Percentiles rank a stretch among this genome's conserved stretches.
phyloP scores from a whole-genome alignment of 2,888 invertebrate species.

The Resseliella maxima region DNA sequence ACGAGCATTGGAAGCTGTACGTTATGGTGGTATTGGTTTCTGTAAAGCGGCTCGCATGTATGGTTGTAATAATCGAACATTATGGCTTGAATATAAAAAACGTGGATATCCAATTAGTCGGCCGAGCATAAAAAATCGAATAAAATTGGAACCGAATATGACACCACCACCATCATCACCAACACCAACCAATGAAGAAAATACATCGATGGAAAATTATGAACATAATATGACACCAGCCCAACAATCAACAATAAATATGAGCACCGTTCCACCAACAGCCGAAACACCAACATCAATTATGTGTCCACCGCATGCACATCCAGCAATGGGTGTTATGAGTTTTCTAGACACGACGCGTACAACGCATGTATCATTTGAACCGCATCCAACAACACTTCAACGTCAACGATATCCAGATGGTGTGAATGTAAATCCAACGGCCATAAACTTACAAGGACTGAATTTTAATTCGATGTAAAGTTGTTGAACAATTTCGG shows the following conservation, averaged over 20 bases:
- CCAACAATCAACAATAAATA: constrained; percentile 65
- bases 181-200: constrained; percentile 67
- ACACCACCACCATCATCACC: constrained; percentile 71
- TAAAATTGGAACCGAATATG: constrained; percentile 75
- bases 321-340: constrained; percentile 74
- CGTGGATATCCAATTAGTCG: constrained; percentile 85
- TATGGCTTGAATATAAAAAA: constrained; percentile 88
- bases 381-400: constrained; percentile 69
- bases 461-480: constrained; percentile 83
- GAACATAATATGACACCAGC: constrained; percentile 63
- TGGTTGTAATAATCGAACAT: constrained; percentile 85
- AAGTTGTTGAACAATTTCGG: constrained; percentile 61
- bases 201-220: constrained; percentile 66
- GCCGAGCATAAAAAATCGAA: constrained; percentile 81
- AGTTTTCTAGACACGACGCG: constrained; percentile 79
- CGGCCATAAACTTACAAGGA: constrained; percentile 78
- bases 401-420: constrained; percentile 68
- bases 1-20: constrained; percentile 82
- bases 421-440: constrained; percentile 69
- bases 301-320: constrained; percentile 73
- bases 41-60: constrained; percentile 87
- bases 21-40: constrained; percentile 85
- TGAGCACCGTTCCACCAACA: constrained; percentile 68
- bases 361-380: constrained; percentile 77
- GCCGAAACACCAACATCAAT: constrained; percentile 70